Evolutionary conservation across 1,140 invertebrate genomes (phyloP), one percentile per base, ranked within the genome.

Genomic region (Oedothorax gibbosus): DNA sequence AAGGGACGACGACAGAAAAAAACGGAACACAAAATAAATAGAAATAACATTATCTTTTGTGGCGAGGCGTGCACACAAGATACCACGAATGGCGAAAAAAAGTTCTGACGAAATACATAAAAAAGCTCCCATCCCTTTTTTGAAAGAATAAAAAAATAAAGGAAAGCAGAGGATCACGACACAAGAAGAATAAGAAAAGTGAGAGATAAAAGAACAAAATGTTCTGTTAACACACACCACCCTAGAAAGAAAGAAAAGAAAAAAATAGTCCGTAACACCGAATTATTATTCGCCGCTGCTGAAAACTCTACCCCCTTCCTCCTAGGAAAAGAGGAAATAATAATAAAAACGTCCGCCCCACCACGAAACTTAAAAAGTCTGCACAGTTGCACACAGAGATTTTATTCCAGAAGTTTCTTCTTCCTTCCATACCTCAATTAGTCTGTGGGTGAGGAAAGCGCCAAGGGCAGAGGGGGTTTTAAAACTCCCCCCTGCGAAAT

Each of bases 31-130:
- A 35, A 35, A 35, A 64, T 18, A 75, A 56, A 60, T 18, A 75
- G 50, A 64, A 77, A 77, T 57, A 79, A 68, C n/a, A 68, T 68
- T 79, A 79, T 79, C 76, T 79, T 79, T 79, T 79, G 64, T 79
- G 76, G 53, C 56, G 35, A 35, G 35, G 35, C 2, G 15, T 11
- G 56, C 75, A 53, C 62, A 64, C 56, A 50, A 77, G 75, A 79
- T 66, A 35, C 35, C 35, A 35, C 35, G 35, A 64, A 66, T 66
- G 68, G 62, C 62, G 49, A 62, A 21, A 50, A 66, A 79, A 79
- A 66, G 35, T 79, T 79, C 56, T 14, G 15, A 12, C 57, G 12
- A 62, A 35, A 35, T 35, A 35, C 35, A 35, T 35, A 35, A 35
- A 35, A 35, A 35, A 35, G 1, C 35, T 35, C 35, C 35, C 35